These are phyloP conservation scores for Taurulus bubalis DNA, from an alignment of 2,113 vertebrate genomes.

Conservation along the genomic window DNA sequence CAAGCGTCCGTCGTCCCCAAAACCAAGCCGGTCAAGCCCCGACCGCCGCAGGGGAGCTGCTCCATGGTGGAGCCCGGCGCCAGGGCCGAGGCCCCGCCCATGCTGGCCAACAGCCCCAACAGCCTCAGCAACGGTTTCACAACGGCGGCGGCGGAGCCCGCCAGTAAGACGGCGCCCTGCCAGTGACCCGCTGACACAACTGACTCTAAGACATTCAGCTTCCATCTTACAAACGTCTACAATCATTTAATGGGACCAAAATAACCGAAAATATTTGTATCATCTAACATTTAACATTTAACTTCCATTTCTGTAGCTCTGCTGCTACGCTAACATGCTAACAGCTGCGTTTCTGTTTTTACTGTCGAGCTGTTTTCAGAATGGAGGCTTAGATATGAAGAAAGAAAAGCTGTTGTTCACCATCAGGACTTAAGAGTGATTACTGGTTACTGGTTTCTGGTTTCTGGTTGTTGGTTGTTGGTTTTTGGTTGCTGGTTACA, in stretches of 20 bases:
- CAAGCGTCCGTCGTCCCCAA: slow-evolving; percentile 77
- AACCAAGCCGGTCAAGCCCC: slow-evolving; percentile 68
- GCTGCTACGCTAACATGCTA: slow-evolving; percentile 12
- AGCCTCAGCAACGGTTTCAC: slow-evolving; percentile 82
- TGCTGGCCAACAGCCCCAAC: slow-evolving; percentile 66
- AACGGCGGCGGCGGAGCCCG: slow-evolving; percentile 64
- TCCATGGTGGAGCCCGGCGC: slow-evolving; percentile 63
- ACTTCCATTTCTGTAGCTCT: neutral
- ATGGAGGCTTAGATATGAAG: neutral
- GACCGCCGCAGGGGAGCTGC: slow-evolving; percentile 77
- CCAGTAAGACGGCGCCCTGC: slow-evolving; percentile 69
- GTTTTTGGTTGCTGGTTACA: neutral
- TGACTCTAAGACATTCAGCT: neutral
- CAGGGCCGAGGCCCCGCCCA: slow-evolving; percentile 43
- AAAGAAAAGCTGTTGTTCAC: neutral
- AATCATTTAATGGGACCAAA: slow-evolving; percentile 21
- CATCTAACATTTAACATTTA: neutral
- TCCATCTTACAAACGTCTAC: neutral
- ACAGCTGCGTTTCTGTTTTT: neutral
- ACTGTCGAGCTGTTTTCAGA: neutral
- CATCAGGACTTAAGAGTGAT: neutral
- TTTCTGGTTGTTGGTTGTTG: neutral
- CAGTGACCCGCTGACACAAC: slow-evolving; percentile 66
- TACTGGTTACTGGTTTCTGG: neutral
- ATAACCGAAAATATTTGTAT: neutral